phyloP scores from a whole-genome alignment of 2,113 vertebrate genomes.

The Pseudorasbora parva region DNA sequence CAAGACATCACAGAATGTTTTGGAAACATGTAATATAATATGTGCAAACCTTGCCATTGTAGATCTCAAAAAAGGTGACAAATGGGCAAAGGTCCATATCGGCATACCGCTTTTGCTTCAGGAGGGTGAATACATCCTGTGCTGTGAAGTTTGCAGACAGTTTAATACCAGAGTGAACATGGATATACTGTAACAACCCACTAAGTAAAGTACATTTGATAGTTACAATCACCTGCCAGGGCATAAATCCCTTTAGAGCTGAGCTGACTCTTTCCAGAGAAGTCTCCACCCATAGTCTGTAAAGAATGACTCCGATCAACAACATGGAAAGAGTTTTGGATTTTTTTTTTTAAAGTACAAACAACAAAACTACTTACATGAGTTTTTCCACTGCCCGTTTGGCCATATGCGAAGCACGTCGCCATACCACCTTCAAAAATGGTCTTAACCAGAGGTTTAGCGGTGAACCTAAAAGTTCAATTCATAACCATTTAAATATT shows the following conservation, averaged over 20 bases:
- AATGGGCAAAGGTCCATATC: slow-evolving; percentile 80
- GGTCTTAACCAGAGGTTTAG: slow-evolving; percentile 90
- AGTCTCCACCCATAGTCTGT: slow-evolving; percentile 96
- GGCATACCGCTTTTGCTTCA: slow-evolving; percentile 81
- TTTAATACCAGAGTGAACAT: not conserved
- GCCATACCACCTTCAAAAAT: slow-evolving; percentile 93
- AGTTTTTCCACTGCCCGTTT: slow-evolving; percentile 97
- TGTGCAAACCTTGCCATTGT: slow-evolving; percentile 89
- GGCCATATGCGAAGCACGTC: slow-evolving; percentile 96
- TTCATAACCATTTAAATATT: not conserved
- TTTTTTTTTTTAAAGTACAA: not conserved
- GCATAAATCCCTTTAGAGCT: slow-evolving; percentile 92
- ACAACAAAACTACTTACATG: slow-evolving; percentile 82
- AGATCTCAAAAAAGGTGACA: slow-evolving; percentile 98
- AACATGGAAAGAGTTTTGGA: not conserved
- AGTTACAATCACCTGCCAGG: slow-evolving; percentile 82
- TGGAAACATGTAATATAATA: not conserved
- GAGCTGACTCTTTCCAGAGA: slow-evolving; percentile 86
- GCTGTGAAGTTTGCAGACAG: slow-evolving; percentile 72
- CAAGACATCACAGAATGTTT: not conserved
- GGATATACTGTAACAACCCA: not conserved
- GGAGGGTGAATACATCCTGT: slow-evolving; percentile 88
- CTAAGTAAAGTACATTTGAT: not conserved
- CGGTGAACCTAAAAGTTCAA: slow-evolving; percentile 83
- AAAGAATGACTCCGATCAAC: not conserved